Evolutionary conservation across 2,797 vertebrate genomes (phyloP), one percentile per base, ranked within the genome.

Genomic region (Pangasius mekongensis): DNA sequence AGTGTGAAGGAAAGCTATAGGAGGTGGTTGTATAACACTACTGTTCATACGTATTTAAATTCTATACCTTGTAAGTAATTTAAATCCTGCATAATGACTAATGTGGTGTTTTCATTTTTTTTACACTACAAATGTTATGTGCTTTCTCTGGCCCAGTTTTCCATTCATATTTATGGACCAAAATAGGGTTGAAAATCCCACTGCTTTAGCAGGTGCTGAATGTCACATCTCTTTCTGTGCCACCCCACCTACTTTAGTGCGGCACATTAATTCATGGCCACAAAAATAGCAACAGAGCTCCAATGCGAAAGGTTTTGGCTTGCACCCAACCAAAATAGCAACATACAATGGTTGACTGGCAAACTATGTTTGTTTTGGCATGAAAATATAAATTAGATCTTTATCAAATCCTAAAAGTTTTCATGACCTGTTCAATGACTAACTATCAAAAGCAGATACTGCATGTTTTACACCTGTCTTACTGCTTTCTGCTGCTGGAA

Each of bases 121-220:
- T 16, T 14, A 22, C 77, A 33, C 52, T 80, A 58, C 30, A 80
- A 22, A 58, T 80, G 52, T 56, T 80, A 24, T 56, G 24, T 80
- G 18, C n/a, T 78, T 78, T 78, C 76, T 54, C 14, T 54, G 13
- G 54, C 74, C 74, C 74, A 77, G 74, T 18, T 52, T 52, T 54
- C 49, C n/a, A 78, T 54, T 77, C 74, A 52, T 52, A 52, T 77
- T n/a, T 52, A 30, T 18, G 49, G 16, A 2, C 49, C 49, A 54
- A 8, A 77, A 54, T 30, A 77, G 13, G 27, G n/a, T 78, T 22
- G 1, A 30, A 78, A 36, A 36, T 78, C 49, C 14, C 76, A 77
- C 76, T 30, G n/a, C 49, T 54, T 78, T 54, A 30, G 49, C 6
- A 54, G 49, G 27, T 30, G 54, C n/a, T 54, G 49, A 77, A 78